Evolutionary conservation across 2,888 invertebrate species (phyloP).

Genomic region (Leptinotarsa juncta): DNA sequence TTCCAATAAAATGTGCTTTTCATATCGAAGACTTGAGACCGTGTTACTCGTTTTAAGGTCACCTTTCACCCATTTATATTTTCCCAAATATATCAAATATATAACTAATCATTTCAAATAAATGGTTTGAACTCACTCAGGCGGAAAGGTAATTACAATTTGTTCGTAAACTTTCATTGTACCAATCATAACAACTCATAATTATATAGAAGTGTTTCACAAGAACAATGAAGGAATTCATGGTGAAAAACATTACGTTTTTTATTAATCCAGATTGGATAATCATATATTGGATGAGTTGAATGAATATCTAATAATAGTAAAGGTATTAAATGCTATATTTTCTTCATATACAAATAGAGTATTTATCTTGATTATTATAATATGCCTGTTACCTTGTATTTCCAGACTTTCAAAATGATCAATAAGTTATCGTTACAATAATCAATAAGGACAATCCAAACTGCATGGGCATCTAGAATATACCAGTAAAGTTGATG

Average conservation of each 20-base stretch:
- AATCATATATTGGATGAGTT: slow-evolving; percentile 1
- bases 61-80: neutral
- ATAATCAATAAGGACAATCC: no score
- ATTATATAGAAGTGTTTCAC: slow-evolving; percentile 30
- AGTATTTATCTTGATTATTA: neutral
- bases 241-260: slow-evolving; percentile 6
- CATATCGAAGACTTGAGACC: neutral
- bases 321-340: neutral
- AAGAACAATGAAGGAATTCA: slow-evolving; percentile 10
- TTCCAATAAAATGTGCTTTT: no score
- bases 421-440: no score
- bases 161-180: slow-evolving; percentile 24
- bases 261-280: slow-evolving; percentile 22
- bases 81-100: no score
- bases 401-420: no score
- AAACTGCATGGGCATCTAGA: no score
- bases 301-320: neutral
- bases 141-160: slow-evolving; percentile 37
- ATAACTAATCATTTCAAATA: no score
- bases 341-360: neutral
- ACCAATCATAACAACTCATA: slow-evolving; percentile 28
- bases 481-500: no score
- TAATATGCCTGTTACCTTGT: no score
- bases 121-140: slow-evolving; percentile 13
- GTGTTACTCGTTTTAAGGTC: neutral